These are phyloP conservation scores for Grapholita molesta DNA, from an alignment of 1,140 invertebrate species.

Conservation along the genomic window DNA sequence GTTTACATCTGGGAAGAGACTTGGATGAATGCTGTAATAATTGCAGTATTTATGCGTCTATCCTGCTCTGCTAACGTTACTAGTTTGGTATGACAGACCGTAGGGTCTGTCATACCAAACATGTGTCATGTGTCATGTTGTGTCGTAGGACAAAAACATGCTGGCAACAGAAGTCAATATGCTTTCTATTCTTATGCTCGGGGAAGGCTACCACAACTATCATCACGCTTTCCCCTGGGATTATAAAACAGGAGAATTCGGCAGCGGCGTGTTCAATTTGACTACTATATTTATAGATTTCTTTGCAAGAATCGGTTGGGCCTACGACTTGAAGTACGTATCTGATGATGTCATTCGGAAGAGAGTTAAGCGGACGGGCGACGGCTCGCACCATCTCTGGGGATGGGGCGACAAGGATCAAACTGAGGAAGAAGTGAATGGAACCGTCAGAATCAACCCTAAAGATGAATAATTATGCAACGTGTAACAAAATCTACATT, in stretches of 20 bases:
- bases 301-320: constrained; percentile 90
- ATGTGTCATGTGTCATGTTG: too few species aligned
- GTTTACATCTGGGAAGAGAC: constrained; percentile 92
- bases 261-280: constrained; percentile 88
- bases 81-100: constrained; percentile 97
- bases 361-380: constrained; percentile 86
- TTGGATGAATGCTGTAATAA: constrained; percentile 88
- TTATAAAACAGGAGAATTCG: constrained; percentile 91
- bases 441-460: constrained; percentile 81
- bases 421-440: constrained; percentile 81
- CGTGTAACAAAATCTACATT: too few species aligned
- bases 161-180: constrained; percentile 86
- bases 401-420: constrained; percentile 92
- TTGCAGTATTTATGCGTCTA: constrained; percentile 91
- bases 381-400: constrained; percentile 88
- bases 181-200: constrained; percentile 84
- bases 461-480: constrained; percentile 72
- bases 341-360: constrained; percentile 84
- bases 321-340: constrained; percentile 92
- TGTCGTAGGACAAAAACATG: constrained; percentile 90
- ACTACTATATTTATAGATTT: constrained; percentile 93
- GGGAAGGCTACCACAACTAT: constrained; percentile 97
- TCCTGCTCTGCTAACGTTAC: constrained; percentile 93
- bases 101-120: too few species aligned
- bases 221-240: constrained; percentile 98